Evolutionary conservation across 2,113 vertebrate species (phyloP).

Genomic region (Dasyurus viverrinus): DNA sequence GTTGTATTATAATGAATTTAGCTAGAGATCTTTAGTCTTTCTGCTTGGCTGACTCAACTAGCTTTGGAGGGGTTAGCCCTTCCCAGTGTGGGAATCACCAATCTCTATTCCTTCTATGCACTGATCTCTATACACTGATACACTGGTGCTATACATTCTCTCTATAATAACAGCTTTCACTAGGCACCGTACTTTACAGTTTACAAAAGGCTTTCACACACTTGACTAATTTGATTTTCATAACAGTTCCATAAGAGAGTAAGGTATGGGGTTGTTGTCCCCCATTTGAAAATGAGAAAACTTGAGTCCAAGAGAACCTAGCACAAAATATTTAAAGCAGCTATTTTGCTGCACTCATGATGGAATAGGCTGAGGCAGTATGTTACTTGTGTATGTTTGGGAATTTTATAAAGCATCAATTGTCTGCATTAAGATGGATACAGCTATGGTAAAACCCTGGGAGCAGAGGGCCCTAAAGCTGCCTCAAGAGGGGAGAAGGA

Average conservation of each 20-base stretch:
- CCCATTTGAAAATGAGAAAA: not conserved
- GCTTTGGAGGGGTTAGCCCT: not conserved
- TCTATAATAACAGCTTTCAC: not conserved
- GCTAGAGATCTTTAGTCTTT: not conserved
- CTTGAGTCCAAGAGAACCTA: not conserved
- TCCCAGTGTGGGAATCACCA: not conserved
- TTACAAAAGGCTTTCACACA: not conserved
- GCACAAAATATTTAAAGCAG: not conserved
- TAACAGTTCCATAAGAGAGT: not conserved
- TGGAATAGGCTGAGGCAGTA: not conserved
- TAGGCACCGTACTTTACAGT: not conserved
- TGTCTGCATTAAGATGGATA: not conserved
- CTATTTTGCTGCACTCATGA: not conserved
- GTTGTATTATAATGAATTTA: not conserved
- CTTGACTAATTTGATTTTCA: not conserved
- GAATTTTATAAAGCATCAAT: not conserved
- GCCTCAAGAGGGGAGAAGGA: not conserved
- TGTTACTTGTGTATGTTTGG: not conserved
- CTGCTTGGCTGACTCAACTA: not conserved
- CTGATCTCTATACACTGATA: no score
- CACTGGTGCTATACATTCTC: not conserved
- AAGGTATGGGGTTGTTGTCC: not conserved
- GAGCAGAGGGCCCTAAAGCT: not conserved
- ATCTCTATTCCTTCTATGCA: not conserved
- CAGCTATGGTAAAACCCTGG: not conserved